These are phyloP conservation scores for Apeira syringaria DNA, from an alignment of 2,888 invertebrate genomes.

Conservation along the genomic window DNA sequence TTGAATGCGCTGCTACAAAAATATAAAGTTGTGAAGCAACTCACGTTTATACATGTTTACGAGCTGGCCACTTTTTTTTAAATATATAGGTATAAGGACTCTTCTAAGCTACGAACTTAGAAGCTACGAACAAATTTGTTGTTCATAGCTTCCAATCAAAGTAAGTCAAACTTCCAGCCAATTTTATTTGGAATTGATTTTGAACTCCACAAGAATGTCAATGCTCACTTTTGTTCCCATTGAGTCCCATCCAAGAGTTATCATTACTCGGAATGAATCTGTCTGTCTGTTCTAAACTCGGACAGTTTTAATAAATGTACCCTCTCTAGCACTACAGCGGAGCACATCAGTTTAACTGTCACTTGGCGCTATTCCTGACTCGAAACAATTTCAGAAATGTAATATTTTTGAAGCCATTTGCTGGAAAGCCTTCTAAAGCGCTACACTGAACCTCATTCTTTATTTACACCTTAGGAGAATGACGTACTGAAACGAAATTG, in stretches of 20 bases:
- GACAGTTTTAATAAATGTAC: slow-evolving; percentile 71
- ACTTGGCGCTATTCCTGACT: slow-evolving; percentile 72
- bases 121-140: too few species aligned
- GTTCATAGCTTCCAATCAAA: too few species aligned
- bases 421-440: slow-evolving; percentile 68
- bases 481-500: slow-evolving; percentile 26
- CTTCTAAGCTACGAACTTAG: too few species aligned
- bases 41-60: too few species aligned
- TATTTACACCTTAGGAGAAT: slow-evolving; percentile 49
- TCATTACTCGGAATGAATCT: slow-evolving; percentile 35
- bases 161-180: too few species aligned
- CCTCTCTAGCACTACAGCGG: slow-evolving; percentile 49
- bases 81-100: too few species aligned
- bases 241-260: slow-evolving; percentile 16
- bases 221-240: slow-evolving; percentile 15
- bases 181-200: too few species aligned
- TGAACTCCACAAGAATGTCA: slow-evolving; percentile 10
- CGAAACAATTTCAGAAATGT: slow-evolving; percentile 76
- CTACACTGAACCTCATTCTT: slow-evolving; percentile 58
- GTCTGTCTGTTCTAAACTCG: slow-evolving; percentile 45
- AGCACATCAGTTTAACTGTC: slow-evolving; percentile 74
- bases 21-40: too few species aligned
- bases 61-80: too few species aligned
- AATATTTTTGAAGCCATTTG: slow-evolving; percentile 78
- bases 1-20: too few species aligned